Evolutionary conservation across 2,888 invertebrate species (phyloP), one percentile per base, ranked within the genome.

Genomic region (Argynnis bischoffii): DNA sequence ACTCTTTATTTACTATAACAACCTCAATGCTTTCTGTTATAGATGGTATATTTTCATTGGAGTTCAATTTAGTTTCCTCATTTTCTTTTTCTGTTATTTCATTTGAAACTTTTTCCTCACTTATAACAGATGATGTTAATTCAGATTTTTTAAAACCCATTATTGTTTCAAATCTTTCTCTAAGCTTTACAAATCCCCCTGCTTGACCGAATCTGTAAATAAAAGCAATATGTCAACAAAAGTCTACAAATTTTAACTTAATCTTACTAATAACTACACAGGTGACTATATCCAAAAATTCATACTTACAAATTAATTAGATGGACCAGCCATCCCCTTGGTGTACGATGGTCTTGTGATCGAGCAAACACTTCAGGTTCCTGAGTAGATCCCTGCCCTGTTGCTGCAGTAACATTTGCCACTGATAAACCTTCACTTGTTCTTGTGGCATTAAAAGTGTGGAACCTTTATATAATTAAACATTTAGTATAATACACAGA

Each of bases 261-360:
- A 13, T 13, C 35, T 8, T 51, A 31, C 21, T 50, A 31, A 16
- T 35, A n/a, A 31, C 14, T 35, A 14, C 26, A 61, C 13, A 63
- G 13, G 11, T 26, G 48, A 47, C 11, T 35, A 46, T 14, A 46
- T 21, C 13, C n/a, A 35, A n/a, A 31, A 14, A 11, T 8, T 18
- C 16, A 15, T 41, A 63, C 86, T 82, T 87, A 95, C 94, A 94
- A 94, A 94, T 99, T 99, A 72, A 99, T 96, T 74, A 99, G 94
- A 93, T 99, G 98, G 71, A 99, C 98, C 74, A 99, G 95, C 99
- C 99, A 99, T 69, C 99, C 99, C 75, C 97, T 95, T 15, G 98
- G 97, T 77, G 95, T 96, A 80, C 98, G 95, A 65, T 96, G 95
- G 89, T 99, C 98, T 69, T 88, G 89, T 66, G 97, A 95, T 78